Evolutionary conservation across 2,113 vertebrate species (phyloP).

Genomic region (Myrmecophaga tridactyla): DNA sequence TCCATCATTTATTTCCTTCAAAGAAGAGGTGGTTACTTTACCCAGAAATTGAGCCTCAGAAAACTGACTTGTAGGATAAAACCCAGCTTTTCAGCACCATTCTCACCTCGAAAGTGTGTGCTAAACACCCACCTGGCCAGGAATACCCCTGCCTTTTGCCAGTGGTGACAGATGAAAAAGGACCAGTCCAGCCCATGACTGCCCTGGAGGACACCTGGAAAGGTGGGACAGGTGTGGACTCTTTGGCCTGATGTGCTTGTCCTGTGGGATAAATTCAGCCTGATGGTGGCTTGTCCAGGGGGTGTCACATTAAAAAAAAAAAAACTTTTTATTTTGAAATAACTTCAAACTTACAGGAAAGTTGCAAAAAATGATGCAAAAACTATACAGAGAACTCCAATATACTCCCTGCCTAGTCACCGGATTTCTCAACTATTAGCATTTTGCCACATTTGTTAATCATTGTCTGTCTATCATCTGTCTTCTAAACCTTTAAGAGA

Average conservation of each 20-base stretch:
- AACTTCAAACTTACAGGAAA: too few relatives aligned
- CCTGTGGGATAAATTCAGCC: not conserved
- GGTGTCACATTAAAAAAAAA: too few relatives aligned
- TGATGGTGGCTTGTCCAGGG: not conserved
- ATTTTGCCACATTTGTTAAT: too few relatives aligned
- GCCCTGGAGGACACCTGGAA: not conserved
- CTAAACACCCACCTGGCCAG: not conserved
- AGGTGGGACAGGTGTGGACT: not conserved
- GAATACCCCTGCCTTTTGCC: not conserved
- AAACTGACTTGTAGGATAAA: not conserved
- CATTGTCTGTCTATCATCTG: too few relatives aligned
- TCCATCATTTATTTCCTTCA: not conserved
- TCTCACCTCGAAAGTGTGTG: not conserved
- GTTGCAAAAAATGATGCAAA: too few relatives aligned
- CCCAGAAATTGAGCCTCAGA: not conserved
- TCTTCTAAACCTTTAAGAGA: too few relatives aligned
- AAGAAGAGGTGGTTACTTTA: not conserved
- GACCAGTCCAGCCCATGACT: not conserved
- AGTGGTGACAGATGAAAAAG: not conserved
- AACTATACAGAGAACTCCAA: too few relatives aligned
- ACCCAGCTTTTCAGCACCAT: not conserved
- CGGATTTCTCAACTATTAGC: too few relatives aligned
- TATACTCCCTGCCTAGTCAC: too few relatives aligned
- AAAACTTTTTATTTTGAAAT: too few relatives aligned
- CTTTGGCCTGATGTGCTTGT: not conserved